Percentiles rank a stretch among this genome's conserved stretches.
These are phyloP conservation scores for Chrysogorgia sp. DNA, from an alignment of 92 coral and sea anemone genomes.

Conservation along the genomic window DNA sequence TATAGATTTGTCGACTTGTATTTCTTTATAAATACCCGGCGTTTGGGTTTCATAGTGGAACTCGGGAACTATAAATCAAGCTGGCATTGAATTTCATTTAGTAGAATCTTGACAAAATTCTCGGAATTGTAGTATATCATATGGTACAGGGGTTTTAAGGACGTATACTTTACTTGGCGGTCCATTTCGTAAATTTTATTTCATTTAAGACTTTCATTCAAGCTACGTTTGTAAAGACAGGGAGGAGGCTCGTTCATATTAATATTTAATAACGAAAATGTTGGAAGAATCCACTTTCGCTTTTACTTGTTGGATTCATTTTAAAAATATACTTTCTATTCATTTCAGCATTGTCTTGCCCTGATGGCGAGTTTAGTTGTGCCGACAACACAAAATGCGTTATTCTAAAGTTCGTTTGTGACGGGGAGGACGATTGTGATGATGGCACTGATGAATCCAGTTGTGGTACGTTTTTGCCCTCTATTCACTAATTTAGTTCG, in stretches of 20 bases:
- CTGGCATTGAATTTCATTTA: slow-evolving; percentile 19
- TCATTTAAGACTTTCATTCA: neutral
- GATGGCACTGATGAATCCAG: slow-evolving; percentile 81
- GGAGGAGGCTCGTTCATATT: neutral
- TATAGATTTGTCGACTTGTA: neutral
- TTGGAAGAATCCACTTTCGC: neutral
- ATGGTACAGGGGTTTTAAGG: neutral
- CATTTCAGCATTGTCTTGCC: slow-evolving; percentile 51
- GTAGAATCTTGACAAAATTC: neutral
- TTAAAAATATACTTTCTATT: neutral
- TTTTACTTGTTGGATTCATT: neutral
- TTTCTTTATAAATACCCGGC: neutral
- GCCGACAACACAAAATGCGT: slow-evolving; percentile 56
- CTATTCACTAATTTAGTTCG: neutral
- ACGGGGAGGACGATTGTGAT: slow-evolving; percentile 72
- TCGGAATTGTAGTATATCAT: neutral
- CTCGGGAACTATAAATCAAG: neutral
- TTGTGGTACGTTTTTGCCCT: slow-evolving; percentile 17
- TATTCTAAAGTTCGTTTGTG: slow-evolving; percentile 66
- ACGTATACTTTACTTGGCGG: neutral
- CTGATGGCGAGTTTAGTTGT: slow-evolving; percentile 56
- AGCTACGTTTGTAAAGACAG: slow-evolving; percentile 7
- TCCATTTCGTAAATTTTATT: slow-evolving; percentile 11
- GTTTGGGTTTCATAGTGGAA: neutral
- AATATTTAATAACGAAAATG: slow-evolving; percentile 22